Evolutionary conservation across 2,113 vertebrate species (phyloP).

Genomic region (Tychaedon coryphoeus): DNA sequence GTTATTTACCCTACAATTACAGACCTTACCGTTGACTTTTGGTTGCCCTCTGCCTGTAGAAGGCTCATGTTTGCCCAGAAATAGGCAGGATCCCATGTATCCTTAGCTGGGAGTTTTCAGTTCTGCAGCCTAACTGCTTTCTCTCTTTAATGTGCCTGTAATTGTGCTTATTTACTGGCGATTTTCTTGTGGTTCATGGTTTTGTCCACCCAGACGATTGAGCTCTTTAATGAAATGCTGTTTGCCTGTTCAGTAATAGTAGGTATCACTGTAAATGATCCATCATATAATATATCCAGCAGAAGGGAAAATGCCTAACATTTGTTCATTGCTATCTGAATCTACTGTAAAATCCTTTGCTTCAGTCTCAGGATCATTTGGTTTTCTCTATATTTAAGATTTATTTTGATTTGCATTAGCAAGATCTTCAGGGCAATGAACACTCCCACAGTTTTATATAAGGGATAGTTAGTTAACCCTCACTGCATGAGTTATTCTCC

Average conservation of each 20-base stretch:
- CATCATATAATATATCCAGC: not conserved
- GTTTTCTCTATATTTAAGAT: constrained; percentile 26
- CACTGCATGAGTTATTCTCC: constrained; percentile 29
- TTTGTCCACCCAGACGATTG: not conserved
- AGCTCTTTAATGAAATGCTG: constrained; percentile 15
- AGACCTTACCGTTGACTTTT: not conserved
- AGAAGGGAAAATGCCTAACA: not conserved
- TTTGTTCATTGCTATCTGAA: not conserved
- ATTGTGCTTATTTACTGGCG: constrained; percentile 22
- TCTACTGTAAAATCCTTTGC: not conserved
- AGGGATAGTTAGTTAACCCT: constrained; percentile 47
- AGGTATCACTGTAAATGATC: not conserved
- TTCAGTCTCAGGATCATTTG: constrained; percentile 27
- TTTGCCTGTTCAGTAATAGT: constrained; percentile 29
- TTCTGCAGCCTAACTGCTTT: not conserved
- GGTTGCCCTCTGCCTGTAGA: not conserved
- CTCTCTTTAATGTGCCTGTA: not conserved
- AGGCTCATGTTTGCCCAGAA: not conserved
- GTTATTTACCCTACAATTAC: not conserved
- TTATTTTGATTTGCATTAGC: constrained; percentile 40
- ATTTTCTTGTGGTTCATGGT: constrained; percentile 18
- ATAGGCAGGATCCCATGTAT: not conserved
- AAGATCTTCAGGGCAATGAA: constrained; percentile 15
- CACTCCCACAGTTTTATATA: not conserved
- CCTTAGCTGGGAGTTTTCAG: not conserved